Base-by-base conservation (phyloP, 2,888 invertebrate genomes). In the Parelbella ahira region DNA sequence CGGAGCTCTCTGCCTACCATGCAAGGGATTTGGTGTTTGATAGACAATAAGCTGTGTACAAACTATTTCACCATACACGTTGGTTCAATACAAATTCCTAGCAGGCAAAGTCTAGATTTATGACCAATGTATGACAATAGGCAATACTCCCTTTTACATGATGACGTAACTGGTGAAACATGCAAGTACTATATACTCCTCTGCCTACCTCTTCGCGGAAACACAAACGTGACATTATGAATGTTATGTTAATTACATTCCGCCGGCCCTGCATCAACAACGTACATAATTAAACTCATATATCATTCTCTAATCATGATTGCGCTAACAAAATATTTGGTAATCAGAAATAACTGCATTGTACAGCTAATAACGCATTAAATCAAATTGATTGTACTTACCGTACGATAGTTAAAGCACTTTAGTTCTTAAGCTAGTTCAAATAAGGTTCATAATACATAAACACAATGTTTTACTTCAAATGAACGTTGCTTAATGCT, bases 311-410 rank as follows among this genome's bases (percentile, higher is more conserved):
- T 41, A 27, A 41, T 33, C 39, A 32, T 25, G 32, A 41, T 41
- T 33, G 19, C 19, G 27, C 32, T 13, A 32, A 30, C 12, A 41
- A 33, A 41, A 41, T 34, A 28, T 41, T 41, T 34, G 20, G 41
- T 41, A 34, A 41, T 34, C 41, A 41, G 27, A 28, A 41, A 33
- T 41, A 33, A 34, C 41, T 41, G 41, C 32, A 41, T 28, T 33
- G 27, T 33, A 27, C 9, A 32, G 27, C 25, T 41, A 33, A 32
- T 41, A 33, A 28, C 34, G 21, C 32, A 19, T 32, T 39, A 42
- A 42, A 42, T 21, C 34, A 34, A 28, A 33, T 27, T 37, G 37
- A 37, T 33, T n/a, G n/a, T 33, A 20, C 32, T 23, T 10, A 6
- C 7, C 18, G 4, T 5, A 9, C 28, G 0, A 10, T 20, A 10